Evolutionary conservation across 2,113 vertebrate species (phyloP).

Genomic region (Sisor rabdophorus): DNA sequence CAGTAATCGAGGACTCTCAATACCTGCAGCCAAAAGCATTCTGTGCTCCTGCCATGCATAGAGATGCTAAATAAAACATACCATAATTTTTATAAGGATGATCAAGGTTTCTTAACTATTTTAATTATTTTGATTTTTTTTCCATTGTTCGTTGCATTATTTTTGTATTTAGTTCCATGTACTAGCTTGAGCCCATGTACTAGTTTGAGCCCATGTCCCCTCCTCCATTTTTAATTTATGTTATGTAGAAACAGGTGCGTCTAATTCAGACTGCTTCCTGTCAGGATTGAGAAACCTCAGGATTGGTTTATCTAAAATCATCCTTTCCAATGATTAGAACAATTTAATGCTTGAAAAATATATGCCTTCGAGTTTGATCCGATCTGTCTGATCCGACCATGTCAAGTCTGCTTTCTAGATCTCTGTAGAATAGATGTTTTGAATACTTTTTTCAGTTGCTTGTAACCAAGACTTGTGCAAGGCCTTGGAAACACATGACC

Average conservation of each 20-base stretch:
- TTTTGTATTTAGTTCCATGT: not conserved
- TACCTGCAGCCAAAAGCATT: constrained; percentile 58
- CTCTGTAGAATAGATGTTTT: constrained; percentile 27
- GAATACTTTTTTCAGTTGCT: constrained; percentile 23
- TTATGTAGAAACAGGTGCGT: not conserved
- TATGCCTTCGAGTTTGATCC: constrained; percentile 32
- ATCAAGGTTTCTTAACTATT: not conserved
- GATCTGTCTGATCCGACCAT: constrained; percentile 62
- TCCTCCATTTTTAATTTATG: too few relatives aligned
- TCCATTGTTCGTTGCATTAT: not conserved
- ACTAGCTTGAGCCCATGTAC: not conserved
- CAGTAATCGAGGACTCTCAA: constrained; percentile 61
- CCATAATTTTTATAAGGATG: not conserved
- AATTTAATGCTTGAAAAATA: constrained; percentile 29
- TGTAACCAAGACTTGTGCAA: constrained; percentile 15
- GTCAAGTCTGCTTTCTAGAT: constrained; percentile 56
- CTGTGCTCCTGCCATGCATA: constrained; percentile 43
- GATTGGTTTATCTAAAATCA: constrained; percentile 31
- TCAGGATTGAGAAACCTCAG: constrained; percentile 49
- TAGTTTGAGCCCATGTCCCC: too few relatives aligned
- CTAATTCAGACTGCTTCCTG: constrained; percentile 39
- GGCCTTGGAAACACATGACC: constrained; percentile 46
- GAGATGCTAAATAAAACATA: not conserved
- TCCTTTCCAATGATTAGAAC: constrained; percentile 24
- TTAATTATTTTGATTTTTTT: not conserved